Base-by-base conservation (phyloP, 2,797 vertebrate species). In the Myotis pilosus region DNA sequence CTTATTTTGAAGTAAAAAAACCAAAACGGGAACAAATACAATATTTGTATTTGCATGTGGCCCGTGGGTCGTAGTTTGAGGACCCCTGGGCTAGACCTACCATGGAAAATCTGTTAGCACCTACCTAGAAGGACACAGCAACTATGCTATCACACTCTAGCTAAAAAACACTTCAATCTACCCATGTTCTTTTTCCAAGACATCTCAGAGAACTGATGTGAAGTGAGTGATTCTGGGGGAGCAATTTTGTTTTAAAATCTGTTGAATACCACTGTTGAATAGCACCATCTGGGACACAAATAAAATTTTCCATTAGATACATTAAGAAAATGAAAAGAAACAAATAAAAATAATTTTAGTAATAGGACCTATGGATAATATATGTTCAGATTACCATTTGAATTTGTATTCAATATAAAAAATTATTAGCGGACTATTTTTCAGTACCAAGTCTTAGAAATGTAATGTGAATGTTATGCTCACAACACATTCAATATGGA, bases 351-450 rank as follows among this genome's bases (percentile, higher is more conserved):
- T 91, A 44, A 91, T 92, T 93, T 92, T 75, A 93, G 62, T 47
- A 60, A 9, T 20, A 57, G n/a, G 20, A 92, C 93, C 38, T 92
- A 74, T 78, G 79, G 49, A 16, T 53, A 55, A 55, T 78, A 84
- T 62, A 80, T 57, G 62, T 10, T 8, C 10, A 68, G 38, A 89
- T 80, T 66, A 78, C 28, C 36, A 84, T 41, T 69, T 93, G 38
- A 92, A 91, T 16, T 47, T 13, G 28, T 33, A 72, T 53, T 83
- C 15, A 51, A 60, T 60, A 30, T 19, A 55, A 93, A 80, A 85
- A 87, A 51, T 44, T 28, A 60, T 36, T 51, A 80, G 13, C 49
- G 11, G 69, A 75, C 97, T 98, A 97, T 78, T 97, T 47, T 15
- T 95, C 28, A 15, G 71, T 72, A 87, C 13, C 66, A 88, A 76